phyloP scores from a whole-genome alignment of 2,888 invertebrate genomes.

The Mimumesa dahlbomi region DNA sequence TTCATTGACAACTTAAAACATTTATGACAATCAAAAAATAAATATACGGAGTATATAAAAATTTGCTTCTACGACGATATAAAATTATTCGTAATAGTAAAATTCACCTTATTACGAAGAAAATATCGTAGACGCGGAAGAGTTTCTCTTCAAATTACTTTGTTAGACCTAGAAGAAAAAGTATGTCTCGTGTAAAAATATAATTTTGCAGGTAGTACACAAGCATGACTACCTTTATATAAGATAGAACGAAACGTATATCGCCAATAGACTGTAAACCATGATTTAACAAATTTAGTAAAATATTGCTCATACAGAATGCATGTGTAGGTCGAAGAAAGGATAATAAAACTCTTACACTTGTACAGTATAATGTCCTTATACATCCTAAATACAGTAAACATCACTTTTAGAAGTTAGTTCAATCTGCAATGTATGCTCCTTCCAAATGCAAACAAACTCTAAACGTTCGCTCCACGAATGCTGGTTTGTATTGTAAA shows the following conservation, averaged over 20 bases:
- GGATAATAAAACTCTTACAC: constrained; percentile 49
- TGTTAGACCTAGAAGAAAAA: constrained; percentile 75
- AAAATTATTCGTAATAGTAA: constrained; percentile 35
- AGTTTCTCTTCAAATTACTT: constrained; percentile 73
- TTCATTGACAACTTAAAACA: constrained; percentile 39
- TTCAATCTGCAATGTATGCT: constrained; percentile 48
- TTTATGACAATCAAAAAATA: constrained; percentile 1
- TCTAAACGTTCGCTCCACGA: constrained; percentile 38
- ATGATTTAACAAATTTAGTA: constrained; percentile 11
- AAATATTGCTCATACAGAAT: constrained; percentile 7
- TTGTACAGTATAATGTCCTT: constrained; percentile 49
- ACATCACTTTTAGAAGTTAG: constrained; percentile 43
- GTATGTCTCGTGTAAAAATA: constrained; percentile 52
- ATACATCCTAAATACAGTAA: constrained; percentile 52
- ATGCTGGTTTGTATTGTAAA: constrained; percentile 36
- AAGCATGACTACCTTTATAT: constrained; percentile 20
- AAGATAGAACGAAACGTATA: constrained; percentile 19
- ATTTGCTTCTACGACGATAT: not conserved
- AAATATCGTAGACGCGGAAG: constrained; percentile 58
- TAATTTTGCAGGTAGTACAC: not conserved
- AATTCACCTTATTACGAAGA: constrained; percentile 55
- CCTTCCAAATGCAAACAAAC: constrained; percentile 51
- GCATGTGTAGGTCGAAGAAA: constrained; percentile 41
- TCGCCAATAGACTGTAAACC: constrained; percentile 28
- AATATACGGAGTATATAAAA: constrained; percentile 8